Percentiles rank a stretch among this genome's conserved stretches.
Conservation (phyloP, 1,140 invertebrate genomes). For the Trichonephila clavipes region DNA sequence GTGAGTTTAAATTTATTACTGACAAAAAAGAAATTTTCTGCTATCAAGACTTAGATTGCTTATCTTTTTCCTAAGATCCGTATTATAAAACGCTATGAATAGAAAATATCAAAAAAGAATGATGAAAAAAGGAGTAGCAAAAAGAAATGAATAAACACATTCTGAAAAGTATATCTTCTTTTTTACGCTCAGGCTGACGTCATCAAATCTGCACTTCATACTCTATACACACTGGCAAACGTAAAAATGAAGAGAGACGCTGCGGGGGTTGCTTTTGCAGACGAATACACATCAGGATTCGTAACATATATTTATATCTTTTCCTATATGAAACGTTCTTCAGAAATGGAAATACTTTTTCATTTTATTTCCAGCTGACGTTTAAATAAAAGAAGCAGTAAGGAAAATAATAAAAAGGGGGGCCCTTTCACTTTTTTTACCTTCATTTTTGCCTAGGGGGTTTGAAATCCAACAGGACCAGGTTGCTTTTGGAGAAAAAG, state of each 20-base stretch:
- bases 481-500: not conserved
- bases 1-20: too few species aligned
- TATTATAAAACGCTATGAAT: not conserved
- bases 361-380: slow-evolving; percentile 55
- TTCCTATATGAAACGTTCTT: slow-evolving; percentile 36
- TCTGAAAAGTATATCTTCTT: not conserved
- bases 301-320: slow-evolving; percentile 28
- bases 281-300: not conserved
- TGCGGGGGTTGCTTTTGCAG: not conserved
- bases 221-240: not conserved
- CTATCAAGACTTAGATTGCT: not conserved
- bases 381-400: not conserved
- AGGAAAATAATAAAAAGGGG: not conserved
- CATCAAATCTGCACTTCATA: slow-evolving; percentile 47
- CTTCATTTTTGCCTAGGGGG: slow-evolving; percentile 16
- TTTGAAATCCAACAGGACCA: not conserved
- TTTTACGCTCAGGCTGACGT: not conserved
- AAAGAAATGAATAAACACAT: not conserved
- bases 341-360: slow-evolving; percentile 55
- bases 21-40: too few species aligned
- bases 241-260: not conserved
- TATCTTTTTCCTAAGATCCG: not conserved
- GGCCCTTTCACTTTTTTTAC: not conserved
- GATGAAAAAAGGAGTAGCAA: not conserved
- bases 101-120: not conserved